Evolutionary conservation across 2,888 invertebrate species (phyloP).

Genomic region (Euplexia lucipara): DNA sequence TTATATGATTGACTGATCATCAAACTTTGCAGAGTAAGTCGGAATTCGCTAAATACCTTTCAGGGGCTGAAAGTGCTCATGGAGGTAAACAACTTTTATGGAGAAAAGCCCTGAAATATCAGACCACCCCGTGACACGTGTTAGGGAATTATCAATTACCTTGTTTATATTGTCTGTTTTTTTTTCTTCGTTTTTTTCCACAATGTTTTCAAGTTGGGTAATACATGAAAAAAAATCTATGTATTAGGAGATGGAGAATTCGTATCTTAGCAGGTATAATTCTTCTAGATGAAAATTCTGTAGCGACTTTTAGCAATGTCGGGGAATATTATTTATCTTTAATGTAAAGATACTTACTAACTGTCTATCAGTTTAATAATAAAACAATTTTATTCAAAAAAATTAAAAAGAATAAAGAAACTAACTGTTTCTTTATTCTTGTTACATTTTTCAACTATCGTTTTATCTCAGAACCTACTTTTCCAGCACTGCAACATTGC

Average conservation of each 20-base stretch:
- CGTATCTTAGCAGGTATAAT: constrained; percentile 31
- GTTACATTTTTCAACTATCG: background rate
- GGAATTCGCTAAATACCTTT: too few species aligned
- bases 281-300: constrained; percentile 16
- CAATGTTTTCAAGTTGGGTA: constrained; percentile 11
- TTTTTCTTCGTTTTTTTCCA: background rate
- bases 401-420: too few species aligned
- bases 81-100: too few species aligned
- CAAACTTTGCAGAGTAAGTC: too few species aligned
- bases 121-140: too few species aligned
- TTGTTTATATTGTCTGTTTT: too few species aligned
- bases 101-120: too few species aligned
- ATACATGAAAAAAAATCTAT: constrained; percentile 28
- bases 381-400: background rate
- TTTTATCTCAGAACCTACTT: background rate
- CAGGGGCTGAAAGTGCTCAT: too few species aligned
- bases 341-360: background rate
- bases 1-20: too few species aligned
- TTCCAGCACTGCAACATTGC: background rate
- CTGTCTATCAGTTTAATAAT: constrained; percentile 4
- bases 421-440: background rate
- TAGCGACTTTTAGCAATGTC: constrained; percentile 21
- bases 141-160: too few species aligned
- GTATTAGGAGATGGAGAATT: constrained; percentile 15
- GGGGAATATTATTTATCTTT: constrained; percentile 17